A percentile compares a stretch with the other conserved stretches of the same genome.
Conservation (phyloP, 2,113 vertebrate genomes). For the Orycteropus afer region DNA sequence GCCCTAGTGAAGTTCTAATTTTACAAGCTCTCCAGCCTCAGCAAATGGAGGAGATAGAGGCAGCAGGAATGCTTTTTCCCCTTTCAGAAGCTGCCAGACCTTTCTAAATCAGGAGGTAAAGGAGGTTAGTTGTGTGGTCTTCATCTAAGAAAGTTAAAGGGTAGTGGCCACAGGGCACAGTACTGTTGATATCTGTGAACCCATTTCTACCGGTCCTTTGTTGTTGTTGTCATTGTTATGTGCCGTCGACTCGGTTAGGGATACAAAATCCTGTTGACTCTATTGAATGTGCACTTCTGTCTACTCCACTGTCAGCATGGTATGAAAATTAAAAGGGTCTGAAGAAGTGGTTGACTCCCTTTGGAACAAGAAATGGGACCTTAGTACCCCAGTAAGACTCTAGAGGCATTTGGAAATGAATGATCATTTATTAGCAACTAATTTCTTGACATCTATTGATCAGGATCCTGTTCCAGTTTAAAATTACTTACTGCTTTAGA, state of each 20-base stretch:
- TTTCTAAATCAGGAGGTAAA: background rate
- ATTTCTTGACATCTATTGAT: background rate
- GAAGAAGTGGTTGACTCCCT: conserved; percentile 82
- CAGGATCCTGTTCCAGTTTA: background rate
- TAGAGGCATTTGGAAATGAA: conserved; percentile 68
- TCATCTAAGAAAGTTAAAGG: conserved; percentile 72
- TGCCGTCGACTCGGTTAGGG: too few relatives aligned
- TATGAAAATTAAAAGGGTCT: conserved; percentile 81
- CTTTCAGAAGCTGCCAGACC: conserved; percentile 6
- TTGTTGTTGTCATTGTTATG: too few relatives aligned
- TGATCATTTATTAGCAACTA: conserved; percentile 57
- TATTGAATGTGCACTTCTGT: conserved; percentile 80
- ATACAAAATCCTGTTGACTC: conserved; percentile 82
- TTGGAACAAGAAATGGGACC: conserved; percentile 73
- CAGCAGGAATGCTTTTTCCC: background rate
- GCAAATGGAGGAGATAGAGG: conserved; percentile 37
- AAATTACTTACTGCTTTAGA: conserved; percentile 14
- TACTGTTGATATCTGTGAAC: conserved; percentile 79
- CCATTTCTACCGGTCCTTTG: conserved; percentile 80
- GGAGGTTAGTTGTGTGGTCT: conserved; percentile 42
- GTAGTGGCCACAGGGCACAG: conserved; percentile 74
- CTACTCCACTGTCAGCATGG: conserved; percentile 76
- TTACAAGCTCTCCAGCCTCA: conserved; percentile 49
- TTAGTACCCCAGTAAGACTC: conserved; percentile 75
- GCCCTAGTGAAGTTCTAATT: conserved; percentile 65